These are phyloP conservation scores for Bos javanicus DNA, from an alignment of 2,113 vertebrate species.

Conservation along the genomic window DNA sequence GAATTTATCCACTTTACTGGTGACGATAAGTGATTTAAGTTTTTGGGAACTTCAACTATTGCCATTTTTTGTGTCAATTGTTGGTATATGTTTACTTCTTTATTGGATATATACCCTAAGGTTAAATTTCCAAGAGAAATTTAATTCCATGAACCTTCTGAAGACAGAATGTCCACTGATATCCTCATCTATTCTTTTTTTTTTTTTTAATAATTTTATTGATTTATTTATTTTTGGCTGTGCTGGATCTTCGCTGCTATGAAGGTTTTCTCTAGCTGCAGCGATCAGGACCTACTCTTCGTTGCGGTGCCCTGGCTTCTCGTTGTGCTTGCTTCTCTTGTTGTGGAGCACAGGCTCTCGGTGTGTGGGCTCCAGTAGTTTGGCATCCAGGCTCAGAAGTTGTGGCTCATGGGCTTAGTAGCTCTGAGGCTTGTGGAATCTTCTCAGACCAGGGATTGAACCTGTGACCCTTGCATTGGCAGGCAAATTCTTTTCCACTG, in stretches of 20 bases:
- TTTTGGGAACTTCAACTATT: not conserved
- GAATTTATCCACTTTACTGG: not conserved
- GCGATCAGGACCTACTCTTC: not conserved
- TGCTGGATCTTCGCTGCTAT: not conserved
- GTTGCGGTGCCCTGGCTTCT: not conserved
- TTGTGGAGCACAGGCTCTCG: not conserved
- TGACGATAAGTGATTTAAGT: not conserved
- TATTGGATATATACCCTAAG: not conserved
- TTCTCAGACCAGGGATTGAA: not conserved
- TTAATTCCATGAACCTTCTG: not conserved
- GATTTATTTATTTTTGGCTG: not conserved
- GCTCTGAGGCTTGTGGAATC: not conserved
- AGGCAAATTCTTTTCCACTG: not conserved
- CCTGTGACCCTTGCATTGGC: not conserved
- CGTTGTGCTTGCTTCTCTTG: not conserved
- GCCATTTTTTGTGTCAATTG: not conserved
- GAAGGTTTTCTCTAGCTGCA: not conserved
- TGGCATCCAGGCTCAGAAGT: not conserved
- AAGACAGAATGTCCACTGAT: not conserved
- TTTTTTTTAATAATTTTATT: not conserved
- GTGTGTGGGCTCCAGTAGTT: not conserved
- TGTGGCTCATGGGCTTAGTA: not conserved
- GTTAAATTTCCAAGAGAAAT: not conserved
- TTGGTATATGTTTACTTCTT: not conserved
- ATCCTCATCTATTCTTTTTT: not conserved